phyloP scores from a whole-genome alignment of 92 coral and sea anemone genomes.

The Siderastrea radians region DNA sequence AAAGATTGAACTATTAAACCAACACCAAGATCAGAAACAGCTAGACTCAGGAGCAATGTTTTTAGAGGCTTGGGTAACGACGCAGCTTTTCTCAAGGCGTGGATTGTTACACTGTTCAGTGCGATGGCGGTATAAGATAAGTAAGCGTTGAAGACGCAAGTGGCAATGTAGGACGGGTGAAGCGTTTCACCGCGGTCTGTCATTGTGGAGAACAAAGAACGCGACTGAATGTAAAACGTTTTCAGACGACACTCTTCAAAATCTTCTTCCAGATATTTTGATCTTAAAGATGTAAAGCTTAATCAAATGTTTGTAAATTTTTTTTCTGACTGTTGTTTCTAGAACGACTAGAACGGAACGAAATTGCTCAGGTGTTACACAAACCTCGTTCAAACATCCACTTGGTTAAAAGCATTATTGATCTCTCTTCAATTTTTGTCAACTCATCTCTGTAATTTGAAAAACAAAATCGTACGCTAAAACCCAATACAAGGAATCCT shows the following conservation, averaged over 20 bases:
- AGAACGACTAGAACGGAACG: not conserved
- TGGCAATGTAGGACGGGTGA: not conserved
- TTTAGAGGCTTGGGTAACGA: slow-evolving; percentile 5
- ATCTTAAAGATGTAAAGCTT: too few species aligned
- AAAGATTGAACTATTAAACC: slow-evolving; percentile 16
- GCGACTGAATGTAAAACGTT: too few species aligned
- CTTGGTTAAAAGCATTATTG: too few species aligned
- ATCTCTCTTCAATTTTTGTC: too few species aligned
- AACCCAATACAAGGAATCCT: too few species aligned
- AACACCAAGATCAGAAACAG: slow-evolving; percentile 30
- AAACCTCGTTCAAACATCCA: not conserved
- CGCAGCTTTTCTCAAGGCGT: slow-evolving; percentile 14
- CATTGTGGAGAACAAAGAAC: too few species aligned
- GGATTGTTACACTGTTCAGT: slow-evolving; percentile 26
- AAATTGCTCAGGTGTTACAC: not conserved
- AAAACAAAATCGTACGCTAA: too few species aligned
- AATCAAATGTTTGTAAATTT: too few species aligned
- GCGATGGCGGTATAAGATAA: slow-evolving; percentile 16
- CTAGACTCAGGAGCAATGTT: slow-evolving; percentile 29
- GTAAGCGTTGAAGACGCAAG: not conserved
- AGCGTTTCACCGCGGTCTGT: too few species aligned
- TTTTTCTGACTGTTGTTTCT: not conserved
- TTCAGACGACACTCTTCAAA: too few species aligned
- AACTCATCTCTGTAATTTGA: too few species aligned
- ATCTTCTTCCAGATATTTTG: too few species aligned